phyloP scores from a whole-genome alignment of 2,888 invertebrate genomes.

The Drosophila phalerata region DNA sequence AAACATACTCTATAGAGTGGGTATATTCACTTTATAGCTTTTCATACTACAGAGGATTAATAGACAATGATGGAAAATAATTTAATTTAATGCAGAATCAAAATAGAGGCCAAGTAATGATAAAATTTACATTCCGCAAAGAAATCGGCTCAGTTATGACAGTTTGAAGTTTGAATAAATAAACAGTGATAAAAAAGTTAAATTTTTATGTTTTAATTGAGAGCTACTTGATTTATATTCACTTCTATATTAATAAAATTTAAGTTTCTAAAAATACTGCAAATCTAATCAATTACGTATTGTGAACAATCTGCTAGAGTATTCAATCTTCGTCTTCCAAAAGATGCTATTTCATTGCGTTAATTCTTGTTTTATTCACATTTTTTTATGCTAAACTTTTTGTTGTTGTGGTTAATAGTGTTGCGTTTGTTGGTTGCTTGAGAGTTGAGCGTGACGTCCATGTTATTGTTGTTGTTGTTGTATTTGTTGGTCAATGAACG shows the following conservation, averaged over 20 bases:
- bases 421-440: slow-evolving; percentile 14
- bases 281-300: background rate
- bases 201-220: too few relatives aligned
- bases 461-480: slow-evolving; percentile 34
- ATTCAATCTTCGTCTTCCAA: background rate
- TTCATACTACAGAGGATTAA: too few relatives aligned
- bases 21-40: background rate
- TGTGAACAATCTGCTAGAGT: background rate
- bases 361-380: slow-evolving; percentile 19
- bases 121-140: too few relatives aligned
- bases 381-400: slow-evolving; percentile 13
- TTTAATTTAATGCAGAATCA: too few relatives aligned
- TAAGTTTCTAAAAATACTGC: too few relatives aligned
- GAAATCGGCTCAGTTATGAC: too few relatives aligned
- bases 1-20: background rate
- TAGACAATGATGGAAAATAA: too few relatives aligned
- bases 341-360: slow-evolving; percentile 3
- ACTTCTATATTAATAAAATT: too few relatives aligned
- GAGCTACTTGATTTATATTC: too few relatives aligned
- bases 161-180: too few relatives aligned
- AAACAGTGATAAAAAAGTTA: too few relatives aligned
- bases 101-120: too few relatives aligned
- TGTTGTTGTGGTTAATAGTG: slow-evolving; percentile 34
- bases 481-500: slow-evolving; percentile 76
- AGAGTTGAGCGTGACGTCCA: slow-evolving; percentile 61